These are phyloP conservation scores for Coilia nasus DNA, from an alignment of 2,797 vertebrate genomes.

Conservation along the genomic window DNA sequence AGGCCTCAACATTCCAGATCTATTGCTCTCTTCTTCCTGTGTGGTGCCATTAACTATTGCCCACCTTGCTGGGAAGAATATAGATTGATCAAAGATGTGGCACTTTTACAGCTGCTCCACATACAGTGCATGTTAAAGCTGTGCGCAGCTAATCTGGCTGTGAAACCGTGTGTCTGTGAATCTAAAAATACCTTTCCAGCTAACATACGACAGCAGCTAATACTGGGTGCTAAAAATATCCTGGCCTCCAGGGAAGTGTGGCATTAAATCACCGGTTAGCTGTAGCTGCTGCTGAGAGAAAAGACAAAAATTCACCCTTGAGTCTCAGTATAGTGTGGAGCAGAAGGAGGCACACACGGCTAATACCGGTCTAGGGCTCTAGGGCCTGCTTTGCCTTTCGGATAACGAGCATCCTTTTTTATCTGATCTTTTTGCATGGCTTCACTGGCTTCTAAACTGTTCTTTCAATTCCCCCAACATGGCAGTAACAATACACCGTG, in stretches of 20 bases:
- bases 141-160: not conserved
- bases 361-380: not conserved
- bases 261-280: slow-evolving; percentile 23
- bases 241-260: not conserved
- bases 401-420: not conserved
- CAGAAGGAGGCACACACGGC: not conserved
- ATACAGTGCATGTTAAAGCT: no score
- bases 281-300: not conserved
- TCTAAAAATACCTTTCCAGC: slow-evolving; percentile 26
- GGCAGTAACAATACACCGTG: not conserved
- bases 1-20: no score
- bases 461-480: not conserved
- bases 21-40: no score
- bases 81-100: no score
- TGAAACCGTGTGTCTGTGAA: not conserved
- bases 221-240: slow-evolving; percentile 25
- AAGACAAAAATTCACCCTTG: not conserved
- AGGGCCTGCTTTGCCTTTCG: not conserved
- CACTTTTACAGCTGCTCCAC: no score
- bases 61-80: no score
- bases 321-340: not conserved
- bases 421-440: not conserved
- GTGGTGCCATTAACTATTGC: no score
- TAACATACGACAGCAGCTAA: slow-evolving; percentile 15
- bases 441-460: not conserved